Percentiles rank a stretch among this genome's conserved stretches.
phyloP scores from a whole-genome alignment of 2,113 vertebrate species.

The Bufo gargarizans region DNA sequence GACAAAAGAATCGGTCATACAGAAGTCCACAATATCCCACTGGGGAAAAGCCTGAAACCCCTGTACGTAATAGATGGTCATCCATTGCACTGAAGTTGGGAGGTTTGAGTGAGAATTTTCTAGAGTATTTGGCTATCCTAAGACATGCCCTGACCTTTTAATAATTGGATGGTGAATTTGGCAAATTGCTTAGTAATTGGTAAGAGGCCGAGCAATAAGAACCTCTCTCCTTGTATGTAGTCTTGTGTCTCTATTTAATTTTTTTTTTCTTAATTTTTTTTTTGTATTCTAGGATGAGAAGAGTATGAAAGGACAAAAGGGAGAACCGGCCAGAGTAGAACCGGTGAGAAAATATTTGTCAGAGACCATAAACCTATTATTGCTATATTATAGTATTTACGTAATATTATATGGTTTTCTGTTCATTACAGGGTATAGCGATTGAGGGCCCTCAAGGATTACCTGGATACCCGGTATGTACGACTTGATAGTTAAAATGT shows the following conservation, averaged over 20 bases:
- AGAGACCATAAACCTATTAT: neutral
- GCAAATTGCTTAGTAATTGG: neutral
- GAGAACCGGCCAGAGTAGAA: slow-evolving; percentile 75
- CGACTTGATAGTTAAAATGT: neutral
- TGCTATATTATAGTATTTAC: neutral
- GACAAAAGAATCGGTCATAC: too few species aligned
- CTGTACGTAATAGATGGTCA: too few species aligned
- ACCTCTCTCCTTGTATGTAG: neutral
- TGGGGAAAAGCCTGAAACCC: too few species aligned
- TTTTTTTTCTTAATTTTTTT: neutral
- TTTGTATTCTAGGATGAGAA: slow-evolving; percentile 45
- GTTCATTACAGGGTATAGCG: slow-evolving; percentile 73
- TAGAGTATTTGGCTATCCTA: too few species aligned
- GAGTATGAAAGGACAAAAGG: slow-evolving; percentile 78
- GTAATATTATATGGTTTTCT: neutral
- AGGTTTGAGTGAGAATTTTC: too few species aligned
- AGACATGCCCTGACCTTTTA: too few species aligned
- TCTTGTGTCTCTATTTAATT: neutral
- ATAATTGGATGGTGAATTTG: too few species aligned
- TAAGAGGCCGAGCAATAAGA: neutral
- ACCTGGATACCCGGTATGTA: slow-evolving; percentile 77
- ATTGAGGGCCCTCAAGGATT: slow-evolving; percentile 77
- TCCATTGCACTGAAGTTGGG: too few species aligned
- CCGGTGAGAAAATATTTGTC: slow-evolving; percentile 70
- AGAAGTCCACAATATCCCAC: too few species aligned